Evolutionary conservation across 2,888 invertebrate species (phyloP), one percentile per base, ranked within the genome.

Genomic region (Melanostoma scalare): DNA sequence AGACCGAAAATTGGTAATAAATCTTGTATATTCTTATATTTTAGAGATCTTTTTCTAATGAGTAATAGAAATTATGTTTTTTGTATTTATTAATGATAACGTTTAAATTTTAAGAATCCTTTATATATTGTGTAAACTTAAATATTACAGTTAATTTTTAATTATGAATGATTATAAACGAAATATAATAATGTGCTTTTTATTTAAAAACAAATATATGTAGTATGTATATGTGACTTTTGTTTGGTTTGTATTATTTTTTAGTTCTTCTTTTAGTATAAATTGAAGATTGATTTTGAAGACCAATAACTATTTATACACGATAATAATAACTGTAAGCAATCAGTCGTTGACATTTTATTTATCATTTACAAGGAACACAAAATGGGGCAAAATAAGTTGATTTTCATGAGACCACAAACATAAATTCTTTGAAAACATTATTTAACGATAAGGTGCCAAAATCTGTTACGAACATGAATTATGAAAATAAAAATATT

Each of bases 41-140:
- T 69, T 75, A 84, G 72, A 72, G 30, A 60, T 67, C 50, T 38
- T 48, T 78, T 79, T 79, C 74, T 84, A 75, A 74, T 75, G 67
- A 71, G 35, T 55, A 44, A 67, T 74, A 75, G 69, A 38, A 84
- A 71, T 60, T 71, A 71, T 67, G 55, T 84, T 67, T 69, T 77
- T 84, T 84, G 69, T 84, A 84, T 79, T 84, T 84, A 84, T 84
- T 84, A 75, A 68, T 67, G 68, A 78, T 78, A 73, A 71, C 58
- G 75, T 79, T 46, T 84, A 67, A 69, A 71, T 55, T 36, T 78
- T 84, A 84, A 84, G 79, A 79, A 73, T 68, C 46, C 63, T 80
- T 80, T 81, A 80, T 72, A 72, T 72, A 71, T 50, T 69, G 68
- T 73, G 77, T 73, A 76, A 40, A 84, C 42, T 50, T 52, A 73